Percentiles rank a stretch among this genome's conserved stretches.
These are phyloP conservation scores for Cydia fagiglandana DNA, from an alignment of 1,140 invertebrate genomes.

Conservation along the genomic window DNA sequence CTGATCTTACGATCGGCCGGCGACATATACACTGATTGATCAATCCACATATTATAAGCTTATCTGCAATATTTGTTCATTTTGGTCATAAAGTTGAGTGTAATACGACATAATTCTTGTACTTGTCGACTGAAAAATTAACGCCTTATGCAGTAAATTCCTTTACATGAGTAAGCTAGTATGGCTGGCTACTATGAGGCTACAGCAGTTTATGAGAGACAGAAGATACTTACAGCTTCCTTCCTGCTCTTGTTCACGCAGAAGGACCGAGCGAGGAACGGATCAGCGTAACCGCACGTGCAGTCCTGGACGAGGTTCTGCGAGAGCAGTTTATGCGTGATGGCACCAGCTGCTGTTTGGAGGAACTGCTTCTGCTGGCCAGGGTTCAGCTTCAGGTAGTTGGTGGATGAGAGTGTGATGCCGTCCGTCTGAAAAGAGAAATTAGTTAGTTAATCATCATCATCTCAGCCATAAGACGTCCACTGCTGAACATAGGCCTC, in stretches of 20 bases:
- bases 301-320: slow-evolving; percentile 77
- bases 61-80: no score
- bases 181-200: background rate
- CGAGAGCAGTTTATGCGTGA: slow-evolving; percentile 71
- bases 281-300: slow-evolving; percentile 70
- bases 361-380: slow-evolving; percentile 81
- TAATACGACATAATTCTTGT: no score
- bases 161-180: no score
- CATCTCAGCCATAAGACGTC: no score
- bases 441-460: no score
- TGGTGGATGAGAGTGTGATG: slow-evolving; percentile 78
- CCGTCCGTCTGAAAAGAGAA: slow-evolving; percentile 74
- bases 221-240: slow-evolving; percentile 48
- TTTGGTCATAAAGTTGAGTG: no score
- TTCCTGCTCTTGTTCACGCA: slow-evolving; percentile 64
- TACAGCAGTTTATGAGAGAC: background rate
- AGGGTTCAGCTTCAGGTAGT: slow-evolving; percentile 77
- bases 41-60: no score
- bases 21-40: no score
- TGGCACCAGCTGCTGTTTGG: slow-evolving; percentile 74
- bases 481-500: no score
- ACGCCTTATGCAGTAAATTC: no score
- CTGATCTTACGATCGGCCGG: no score
- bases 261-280: slow-evolving; percentile 58
- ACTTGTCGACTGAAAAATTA: no score